Evolutionary conservation across 2,888 invertebrate genomes (phyloP).

Genomic region (Serrognathus titanus): DNA sequence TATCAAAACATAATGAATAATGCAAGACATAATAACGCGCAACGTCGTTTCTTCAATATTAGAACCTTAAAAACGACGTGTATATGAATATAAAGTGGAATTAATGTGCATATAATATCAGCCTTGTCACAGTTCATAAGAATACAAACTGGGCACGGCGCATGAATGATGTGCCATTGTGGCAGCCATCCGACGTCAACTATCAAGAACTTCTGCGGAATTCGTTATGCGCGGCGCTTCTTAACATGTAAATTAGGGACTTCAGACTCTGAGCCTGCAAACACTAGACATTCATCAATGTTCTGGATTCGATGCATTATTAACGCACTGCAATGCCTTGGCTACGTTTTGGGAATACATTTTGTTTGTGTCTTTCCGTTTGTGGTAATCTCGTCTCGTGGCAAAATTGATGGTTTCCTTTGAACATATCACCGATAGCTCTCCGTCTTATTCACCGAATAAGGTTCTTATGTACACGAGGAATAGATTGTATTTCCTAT

Average conservation of each 20-base stretch:
- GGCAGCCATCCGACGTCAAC: slow-evolving; percentile 21
- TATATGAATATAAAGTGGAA: not conserved
- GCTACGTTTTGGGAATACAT: slow-evolving; percentile 15
- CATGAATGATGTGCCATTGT: slow-evolving; percentile 25
- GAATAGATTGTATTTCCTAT: too few relatives aligned
- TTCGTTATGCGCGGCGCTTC: slow-evolving; percentile 26
- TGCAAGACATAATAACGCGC: too few relatives aligned
- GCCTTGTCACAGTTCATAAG: slow-evolving; percentile 13
- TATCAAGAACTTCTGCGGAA: slow-evolving; percentile 24
- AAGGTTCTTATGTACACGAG: too few relatives aligned
- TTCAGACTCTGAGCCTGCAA: slow-evolving; percentile 13
- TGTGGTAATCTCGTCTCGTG: not conserved
- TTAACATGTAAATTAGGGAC: slow-evolving; percentile 29
- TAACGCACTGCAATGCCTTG: slow-evolving; percentile 18
- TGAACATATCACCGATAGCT: too few relatives aligned
- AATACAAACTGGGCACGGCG: slow-evolving; percentile 19
- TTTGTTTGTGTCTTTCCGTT: slow-evolving; percentile 2
- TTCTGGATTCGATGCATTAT: slow-evolving; percentile 22
- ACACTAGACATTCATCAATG: slow-evolving; percentile 21
- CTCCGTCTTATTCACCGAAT: too few relatives aligned
- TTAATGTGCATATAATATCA: slow-evolving; percentile 3
- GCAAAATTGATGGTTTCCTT: too few relatives aligned
- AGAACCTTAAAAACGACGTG: not conserved
- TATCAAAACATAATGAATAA: too few relatives aligned
- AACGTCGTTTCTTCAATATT: too few relatives aligned